Evolutionary conservation across 2,113 vertebrate species (phyloP), one percentile per base, ranked within the genome.

Genomic region (Pollimyrus isidori): DNA sequence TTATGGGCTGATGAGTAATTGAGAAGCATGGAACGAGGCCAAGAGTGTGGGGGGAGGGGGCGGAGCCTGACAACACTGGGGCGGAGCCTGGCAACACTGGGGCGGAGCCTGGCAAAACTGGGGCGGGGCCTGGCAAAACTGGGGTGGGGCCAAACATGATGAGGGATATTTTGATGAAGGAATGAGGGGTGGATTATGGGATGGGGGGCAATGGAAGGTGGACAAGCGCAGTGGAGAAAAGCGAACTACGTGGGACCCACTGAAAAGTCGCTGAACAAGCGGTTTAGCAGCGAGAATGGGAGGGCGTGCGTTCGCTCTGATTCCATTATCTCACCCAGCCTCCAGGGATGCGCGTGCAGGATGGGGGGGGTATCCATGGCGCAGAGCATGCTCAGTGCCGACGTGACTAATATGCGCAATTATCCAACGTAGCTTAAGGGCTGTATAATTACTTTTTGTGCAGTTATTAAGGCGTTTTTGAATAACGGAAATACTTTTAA

Each of bases 401-500:
- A 86, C 23, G 45, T 46, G 46, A 48, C 46, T 85, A 2, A 85
- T 49, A 49, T n/a, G 17, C 13, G 2, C n/a, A 48, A 86, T 86
- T 50, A 86, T 48, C 6, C 11, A 4, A 50, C 2, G 4, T 80
- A 50, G 42, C 23, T 49, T 48, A 49, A 48, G 48, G 45, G 48
- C 83, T 49, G 11, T 86, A 50, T 86, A 86, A 86, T 49, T 86
- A 86, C 82, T n/a, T 48, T 45, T 42, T 85, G 73, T 80, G 82
- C 82, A 49, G 45, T 86, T 84, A 48, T 48, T 86, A 86, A 80
- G 73, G 83, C 45, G 10, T 49, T 85, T 84, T 85, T 45, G 46
- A 86, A 49, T 86, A 86, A 48, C 45, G 10, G 46, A 50, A 86
- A 86, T 86, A 86, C 48, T 86, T 50, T 86, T 85, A 85, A 85